These are phyloP conservation scores for Puntigrus tetrazona DNA, from an alignment of 2,113 vertebrate species.

Conservation along the genomic window DNA sequence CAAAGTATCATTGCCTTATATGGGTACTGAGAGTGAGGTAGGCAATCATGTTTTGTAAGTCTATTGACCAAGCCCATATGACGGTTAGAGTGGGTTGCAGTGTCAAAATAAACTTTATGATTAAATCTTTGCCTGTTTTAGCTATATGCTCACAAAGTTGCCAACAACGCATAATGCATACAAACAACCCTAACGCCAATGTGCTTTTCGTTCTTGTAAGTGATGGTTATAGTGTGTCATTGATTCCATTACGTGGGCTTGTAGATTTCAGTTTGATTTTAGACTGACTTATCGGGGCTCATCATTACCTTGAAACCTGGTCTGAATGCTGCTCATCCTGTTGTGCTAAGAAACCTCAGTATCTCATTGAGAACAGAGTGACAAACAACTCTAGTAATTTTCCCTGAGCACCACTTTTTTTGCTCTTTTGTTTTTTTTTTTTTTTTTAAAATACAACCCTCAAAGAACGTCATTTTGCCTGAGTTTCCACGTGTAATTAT, in stretches of 20 bases:
- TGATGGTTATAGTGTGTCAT: slow-evolving; percentile 19
- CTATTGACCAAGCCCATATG: slow-evolving; percentile 73
- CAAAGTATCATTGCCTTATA: slow-evolving; percentile 77
- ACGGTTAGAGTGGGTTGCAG: slow-evolving; percentile 56
- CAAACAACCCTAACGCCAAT: background rate
- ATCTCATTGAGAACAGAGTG: slow-evolving; percentile 45
- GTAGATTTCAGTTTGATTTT: slow-evolving; percentile 43
- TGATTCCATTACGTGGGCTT: slow-evolving; percentile 25
- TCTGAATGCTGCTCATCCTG: slow-evolving; percentile 65
- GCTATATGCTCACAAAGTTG: background rate
- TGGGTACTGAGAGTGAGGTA: slow-evolving; percentile 71
- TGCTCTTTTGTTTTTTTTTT: background rate
- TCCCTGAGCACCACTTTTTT: background rate
- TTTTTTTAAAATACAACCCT: background rate
- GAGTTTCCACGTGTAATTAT: slow-evolving; percentile 13
- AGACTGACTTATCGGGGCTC: slow-evolving; percentile 56
- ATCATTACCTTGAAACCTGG: slow-evolving; percentile 50
- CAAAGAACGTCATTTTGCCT: background rate
- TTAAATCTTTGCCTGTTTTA: slow-evolving; percentile 22
- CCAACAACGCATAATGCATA: background rate
- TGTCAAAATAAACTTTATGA: slow-evolving; percentile 63
- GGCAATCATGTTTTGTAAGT: slow-evolving; percentile 74
- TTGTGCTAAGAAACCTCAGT: slow-evolving; percentile 48
- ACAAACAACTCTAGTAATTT: slow-evolving; percentile 24
- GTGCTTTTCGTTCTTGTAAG: slow-evolving; percentile 29